Evolutionary conservation across 2,888 invertebrate species (phyloP), one percentile per base, ranked within the genome.

Genomic region (Steinernema carpocapsae): DNA sequence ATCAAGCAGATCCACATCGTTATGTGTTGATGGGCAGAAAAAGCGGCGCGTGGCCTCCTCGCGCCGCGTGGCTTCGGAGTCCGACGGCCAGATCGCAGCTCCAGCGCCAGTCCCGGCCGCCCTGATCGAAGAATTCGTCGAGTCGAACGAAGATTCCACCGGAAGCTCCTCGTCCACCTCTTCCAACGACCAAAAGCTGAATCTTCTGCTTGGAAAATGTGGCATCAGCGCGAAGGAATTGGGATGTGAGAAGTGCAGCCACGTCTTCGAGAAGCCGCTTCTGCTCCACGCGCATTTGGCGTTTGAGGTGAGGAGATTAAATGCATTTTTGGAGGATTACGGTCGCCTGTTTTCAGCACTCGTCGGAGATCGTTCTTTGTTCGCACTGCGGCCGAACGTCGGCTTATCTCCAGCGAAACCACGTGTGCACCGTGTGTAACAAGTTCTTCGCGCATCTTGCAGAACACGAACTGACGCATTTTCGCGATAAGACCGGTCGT

Each of bases 361-460:
- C 6, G 6, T 56, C 56, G 26, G 56, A 56, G 12, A 56, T 26
- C 4, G 56, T 56, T 6, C 56, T 56, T 4, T 56, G 56, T 17
- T 56, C 56, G 3, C 56, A 56, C 26, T 56, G 56, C 26, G 56
- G 56, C 3, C 14, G 26, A 24, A 56, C 56, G 26, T 56, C 56
- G 7, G 22, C 56, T 19, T 56, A 56, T 24, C 56, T 56, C 7
- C 56, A 56, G 6, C 22, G 56, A 22, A 56, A 56, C 17, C 56
- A 56, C 26, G 56, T 56, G 24, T 56, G 56, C 56, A 19, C 56
- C 26, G 56, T 56, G 6, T 56, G 56, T 26, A 56, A 56, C 6
- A 56, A 56, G 56, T 56, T 56, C 56, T 56, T 56, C 56, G 56
- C 56, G 22, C 56, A 56, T 26, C 17, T 56, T 6, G 56, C 56